Conservation (phyloP, 2,797 vertebrate species). For the Prunella strophiata region DNA sequence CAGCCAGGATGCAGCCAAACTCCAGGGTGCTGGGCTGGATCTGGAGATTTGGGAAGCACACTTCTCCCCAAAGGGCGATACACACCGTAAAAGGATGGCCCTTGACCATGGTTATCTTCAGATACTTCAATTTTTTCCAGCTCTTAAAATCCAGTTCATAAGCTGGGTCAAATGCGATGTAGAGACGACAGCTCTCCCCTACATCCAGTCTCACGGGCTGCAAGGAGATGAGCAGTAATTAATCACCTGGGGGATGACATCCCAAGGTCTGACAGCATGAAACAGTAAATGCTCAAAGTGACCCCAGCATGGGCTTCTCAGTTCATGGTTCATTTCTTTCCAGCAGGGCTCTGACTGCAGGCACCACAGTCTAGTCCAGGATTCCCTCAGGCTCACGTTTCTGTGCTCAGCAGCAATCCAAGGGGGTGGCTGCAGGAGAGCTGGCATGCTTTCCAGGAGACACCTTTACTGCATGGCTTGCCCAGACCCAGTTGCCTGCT, state of each 20-base stretch:
- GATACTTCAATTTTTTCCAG: slow-evolving; percentile 73
- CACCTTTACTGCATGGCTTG: background rate
- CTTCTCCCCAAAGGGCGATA: slow-evolving; percentile 18
- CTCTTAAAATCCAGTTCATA: slow-evolving; percentile 68
- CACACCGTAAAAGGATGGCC: slow-evolving; percentile 79
- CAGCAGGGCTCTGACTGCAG: background rate
- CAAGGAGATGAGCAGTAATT: background rate
- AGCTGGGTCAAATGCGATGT: slow-evolving; percentile 83
- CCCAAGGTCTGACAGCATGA: background rate
- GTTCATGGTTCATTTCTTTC: background rate
- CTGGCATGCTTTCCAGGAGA: background rate
- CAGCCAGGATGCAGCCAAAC: no score
- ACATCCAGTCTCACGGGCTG: slow-evolving; percentile 79
- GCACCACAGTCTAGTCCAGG: background rate
- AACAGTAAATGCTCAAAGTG: background rate
- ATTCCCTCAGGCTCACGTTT: background rate
- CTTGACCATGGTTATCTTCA: slow-evolving; percentile 64
- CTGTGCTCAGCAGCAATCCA: background rate
- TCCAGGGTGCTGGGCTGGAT: no score
- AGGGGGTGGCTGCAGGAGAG: background rate
- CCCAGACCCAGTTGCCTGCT: background rate
- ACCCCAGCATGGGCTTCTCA: accelerated
- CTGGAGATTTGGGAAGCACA: no score
- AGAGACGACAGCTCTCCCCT: slow-evolving; percentile 73
- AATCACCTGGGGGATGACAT: background rate